Evolutionary conservation across 2,797 vertebrate genomes (phyloP).

Genomic region (Monodelphis domestica): DNA sequence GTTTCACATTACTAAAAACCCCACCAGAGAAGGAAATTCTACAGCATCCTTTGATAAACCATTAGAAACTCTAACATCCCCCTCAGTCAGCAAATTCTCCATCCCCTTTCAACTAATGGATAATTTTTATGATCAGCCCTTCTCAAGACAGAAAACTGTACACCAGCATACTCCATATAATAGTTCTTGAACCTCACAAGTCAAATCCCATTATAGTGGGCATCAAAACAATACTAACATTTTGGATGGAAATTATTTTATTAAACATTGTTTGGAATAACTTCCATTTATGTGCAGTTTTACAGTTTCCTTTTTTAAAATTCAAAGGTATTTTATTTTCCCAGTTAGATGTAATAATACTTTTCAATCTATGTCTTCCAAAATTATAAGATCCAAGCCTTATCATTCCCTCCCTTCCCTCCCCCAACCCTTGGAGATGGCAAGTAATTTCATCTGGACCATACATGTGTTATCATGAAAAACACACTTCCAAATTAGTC

Average conservation of each 20-base stretch:
- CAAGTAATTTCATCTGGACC: too few species aligned
- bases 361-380: too few species aligned
- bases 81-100: not conserved
- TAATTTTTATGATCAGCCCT: not conserved
- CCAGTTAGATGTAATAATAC: too few species aligned
- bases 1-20: not conserved
- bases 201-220: not conserved
- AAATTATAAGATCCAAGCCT: too few species aligned
- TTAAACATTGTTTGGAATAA: not conserved
- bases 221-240: not conserved
- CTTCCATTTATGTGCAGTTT: not conserved
- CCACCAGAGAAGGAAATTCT: not conserved
- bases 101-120: not conserved
- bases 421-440: too few species aligned
- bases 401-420: too few species aligned
- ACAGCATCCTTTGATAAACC: not conserved
- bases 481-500: too few species aligned
- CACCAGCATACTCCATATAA: not conserved
- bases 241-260: not conserved
- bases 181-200: not conserved
- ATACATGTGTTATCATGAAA: too few species aligned
- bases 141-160: not conserved
- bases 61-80: slow-evolving; percentile 8
- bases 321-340: too few species aligned
- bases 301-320: not conserved